Conservation (phyloP, 2,888 invertebrate species). For the Drosophila rellima region DNA sequence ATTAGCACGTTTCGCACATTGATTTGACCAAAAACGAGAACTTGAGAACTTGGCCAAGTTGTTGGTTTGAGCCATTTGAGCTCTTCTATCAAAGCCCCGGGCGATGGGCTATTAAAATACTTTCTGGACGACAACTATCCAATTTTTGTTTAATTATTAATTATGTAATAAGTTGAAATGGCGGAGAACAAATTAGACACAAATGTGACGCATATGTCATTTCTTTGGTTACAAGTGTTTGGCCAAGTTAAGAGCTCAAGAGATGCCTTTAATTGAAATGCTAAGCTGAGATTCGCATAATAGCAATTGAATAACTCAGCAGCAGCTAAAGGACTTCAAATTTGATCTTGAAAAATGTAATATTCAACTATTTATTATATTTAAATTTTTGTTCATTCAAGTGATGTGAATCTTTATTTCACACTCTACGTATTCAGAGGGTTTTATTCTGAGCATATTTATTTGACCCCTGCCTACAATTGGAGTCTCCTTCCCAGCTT, state of each 20-base stretch:
- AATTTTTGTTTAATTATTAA: constrained; percentile 65
- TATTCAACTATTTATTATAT: no score
- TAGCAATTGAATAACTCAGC: background rate
- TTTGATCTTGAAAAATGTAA: no score
- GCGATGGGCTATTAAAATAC: constrained; percentile 70
- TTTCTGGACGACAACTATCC: constrained; percentile 28
- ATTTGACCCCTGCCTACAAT: constrained; percentile 46
- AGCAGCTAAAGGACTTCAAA: no score
- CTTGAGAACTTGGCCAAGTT: constrained; percentile 31
- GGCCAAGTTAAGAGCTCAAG: constrained; percentile 35
- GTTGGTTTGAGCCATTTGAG: background rate
- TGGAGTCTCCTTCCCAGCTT: constrained; percentile 7
- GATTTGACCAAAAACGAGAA: constrained; percentile 57
- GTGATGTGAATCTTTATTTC: no score
- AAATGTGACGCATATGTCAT: background rate
- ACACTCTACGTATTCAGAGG: no score
- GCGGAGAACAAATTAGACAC: background rate
- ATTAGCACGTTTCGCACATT: constrained; percentile 81
- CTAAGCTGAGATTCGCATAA: background rate
- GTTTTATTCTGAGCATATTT: constrained; percentile 46
- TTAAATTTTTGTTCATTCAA: no score
- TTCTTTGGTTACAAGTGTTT: constrained; percentile 39
- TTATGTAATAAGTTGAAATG: constrained; percentile 65
- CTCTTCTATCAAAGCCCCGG: background rate
- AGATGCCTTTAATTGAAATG: background rate